Evolutionary conservation across 2,797 vertebrate species (phyloP).

Genomic region (Rhinophrynus dorsalis): DNA sequence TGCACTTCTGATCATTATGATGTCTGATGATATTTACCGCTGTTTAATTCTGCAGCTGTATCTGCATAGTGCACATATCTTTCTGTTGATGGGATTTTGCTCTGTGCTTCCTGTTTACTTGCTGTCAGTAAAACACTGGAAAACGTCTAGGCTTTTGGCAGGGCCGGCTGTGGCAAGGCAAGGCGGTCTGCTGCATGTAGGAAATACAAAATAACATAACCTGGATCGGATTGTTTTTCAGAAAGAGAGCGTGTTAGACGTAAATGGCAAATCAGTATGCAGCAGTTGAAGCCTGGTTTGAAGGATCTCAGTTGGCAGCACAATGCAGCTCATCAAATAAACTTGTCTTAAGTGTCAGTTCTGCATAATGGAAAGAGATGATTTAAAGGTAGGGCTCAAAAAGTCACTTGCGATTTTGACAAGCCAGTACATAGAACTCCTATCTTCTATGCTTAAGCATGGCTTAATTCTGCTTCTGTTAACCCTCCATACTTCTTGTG

Average conservation of each 20-base stretch:
- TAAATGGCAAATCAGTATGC: slow-evolving; percentile 5
- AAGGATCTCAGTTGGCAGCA: slow-evolving; percentile 37
- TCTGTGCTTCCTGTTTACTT: not conserved
- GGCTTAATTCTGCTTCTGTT: slow-evolving; percentile 10
- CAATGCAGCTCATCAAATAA: slow-evolving; percentile 45
- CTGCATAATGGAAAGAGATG: slow-evolving; percentile 40
- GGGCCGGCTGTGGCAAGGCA: not conserved
- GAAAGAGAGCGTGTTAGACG: not conserved
- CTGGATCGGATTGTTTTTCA: not conserved
- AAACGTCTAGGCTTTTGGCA: not conserved
- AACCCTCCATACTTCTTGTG: not conserved
- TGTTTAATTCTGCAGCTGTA: not conserved
- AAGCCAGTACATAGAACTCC: slow-evolving; percentile 18
- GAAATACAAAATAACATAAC: not conserved
- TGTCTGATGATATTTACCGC: slow-evolving; percentile 1
- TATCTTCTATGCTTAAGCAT: slow-evolving; percentile 21
- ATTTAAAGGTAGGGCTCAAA: slow-evolving; percentile 35
- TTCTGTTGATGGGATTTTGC: not conserved
- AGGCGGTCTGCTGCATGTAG: too few relatives aligned
- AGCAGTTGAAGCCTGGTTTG: slow-evolving; percentile 15
- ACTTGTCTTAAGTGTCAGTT: slow-evolving; percentile 45
- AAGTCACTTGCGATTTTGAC: slow-evolving; percentile 29
- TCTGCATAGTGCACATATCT: not conserved
- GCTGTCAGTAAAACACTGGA: not conserved
- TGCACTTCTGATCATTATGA: not conserved